Evolutionary conservation across 1,140 invertebrate species (phyloP), one percentile per base, ranked within the genome.

Genomic region (Procambarus clarkii): DNA sequence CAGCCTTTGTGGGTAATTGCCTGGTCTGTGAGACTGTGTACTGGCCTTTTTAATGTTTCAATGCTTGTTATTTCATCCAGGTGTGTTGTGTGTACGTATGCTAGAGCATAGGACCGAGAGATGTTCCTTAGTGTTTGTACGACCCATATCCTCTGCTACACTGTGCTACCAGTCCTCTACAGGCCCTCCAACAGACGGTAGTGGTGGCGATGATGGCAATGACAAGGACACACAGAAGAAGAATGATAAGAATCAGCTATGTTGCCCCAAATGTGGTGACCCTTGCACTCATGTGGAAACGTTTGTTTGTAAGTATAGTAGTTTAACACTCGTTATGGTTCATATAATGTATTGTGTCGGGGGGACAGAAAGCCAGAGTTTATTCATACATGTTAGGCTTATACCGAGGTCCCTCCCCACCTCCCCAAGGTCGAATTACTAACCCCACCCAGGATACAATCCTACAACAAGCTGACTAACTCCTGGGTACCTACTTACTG

Each of bases 211-310:
- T 48, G 85, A 83, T 76, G 88, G 82, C 13, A 86, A 71, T 24
- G 86, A 91, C 71, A 89, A 88, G 60, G 88, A 88, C 64, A 79
- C 89, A 46, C 82, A 85, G 82, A 90, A 78, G n/a, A 90, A 78
- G 48, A 90, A 54, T 58, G 87, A 91, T 21, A 91, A 91, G 46
- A 86, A 89, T 44, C 90, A 91, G 69, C 58, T 93, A 88, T 88
- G 88, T 45, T 99, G 98, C 94, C 98, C 98, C 9, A 98, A 99
- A 95, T 99, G 98, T 95, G 98, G 98, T 0, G 98, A 98, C 95
- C 97, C 98, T 84, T 99, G 98, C 95, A 98, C 98, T 18, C 98
- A 99, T 95, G 98, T 99, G 84, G 98, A 99, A 95, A 98, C 98
- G 9, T 98, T 99, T 95, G 98, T 99, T 93, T 98, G 98, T 96